phyloP scores from a whole-genome alignment of 1,140 invertebrate genomes.

The Chironomus tepperi region DNA sequence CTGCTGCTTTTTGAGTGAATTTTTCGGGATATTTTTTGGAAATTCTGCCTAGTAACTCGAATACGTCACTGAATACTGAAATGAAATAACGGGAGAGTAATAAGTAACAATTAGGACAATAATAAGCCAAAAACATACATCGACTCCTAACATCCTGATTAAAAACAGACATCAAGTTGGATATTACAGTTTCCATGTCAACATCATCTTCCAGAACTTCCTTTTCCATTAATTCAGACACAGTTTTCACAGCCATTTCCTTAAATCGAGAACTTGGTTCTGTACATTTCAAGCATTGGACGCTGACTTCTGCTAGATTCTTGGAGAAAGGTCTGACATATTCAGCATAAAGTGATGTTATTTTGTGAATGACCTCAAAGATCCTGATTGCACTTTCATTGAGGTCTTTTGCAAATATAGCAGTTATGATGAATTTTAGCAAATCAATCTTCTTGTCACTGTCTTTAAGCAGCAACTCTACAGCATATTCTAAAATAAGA shows the following conservation, averaged over 20 bases:
- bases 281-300: not conserved
- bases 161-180: not conserved
- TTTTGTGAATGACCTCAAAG: not conserved
- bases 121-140: not conserved
- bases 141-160: not conserved
- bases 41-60: not conserved
- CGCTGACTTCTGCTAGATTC: not conserved
- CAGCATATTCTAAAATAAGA: not conserved
- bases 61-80: not conserved
- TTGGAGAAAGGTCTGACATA: not conserved
- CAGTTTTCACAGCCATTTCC: not conserved
- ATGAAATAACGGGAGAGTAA: not conserved
- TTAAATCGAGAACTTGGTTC: not conserved
- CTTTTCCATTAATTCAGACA: not conserved
- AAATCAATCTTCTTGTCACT: not conserved
- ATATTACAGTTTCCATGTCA: not conserved
- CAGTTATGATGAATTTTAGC: not conserved
- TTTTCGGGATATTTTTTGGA: not conserved
- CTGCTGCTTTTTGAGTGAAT: not conserved
- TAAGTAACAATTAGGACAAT: not conserved
- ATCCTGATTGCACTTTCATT: slow-evolving; percentile 35
- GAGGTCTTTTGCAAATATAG: slow-evolving; percentile 41
- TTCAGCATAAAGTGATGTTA: not conserved
- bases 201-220: not conserved
- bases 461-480: not conserved